A percentile compares a stretch with the other conserved stretches of the same genome.
These are phyloP conservation scores for Ciconia stormi DNA, from an alignment of 2,113 vertebrate species.

Conservation along the genomic window DNA sequence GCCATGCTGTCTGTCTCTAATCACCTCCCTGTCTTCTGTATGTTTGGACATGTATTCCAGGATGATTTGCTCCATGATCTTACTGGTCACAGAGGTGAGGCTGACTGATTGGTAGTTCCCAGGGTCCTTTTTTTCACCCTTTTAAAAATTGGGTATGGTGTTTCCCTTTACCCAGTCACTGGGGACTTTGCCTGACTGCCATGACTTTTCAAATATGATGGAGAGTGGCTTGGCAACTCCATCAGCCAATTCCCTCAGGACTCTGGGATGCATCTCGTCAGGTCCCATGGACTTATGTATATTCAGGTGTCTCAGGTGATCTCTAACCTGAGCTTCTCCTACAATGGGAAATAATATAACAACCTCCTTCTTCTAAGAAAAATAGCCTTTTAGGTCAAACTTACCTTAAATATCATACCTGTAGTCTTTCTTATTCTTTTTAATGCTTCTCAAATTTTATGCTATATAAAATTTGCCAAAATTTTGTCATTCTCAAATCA, in stretches of 20 bases:
- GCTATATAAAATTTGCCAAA: neutral
- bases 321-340: neutral
- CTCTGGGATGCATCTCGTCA: neutral
- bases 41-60: neutral
- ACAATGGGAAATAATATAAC: neutral
- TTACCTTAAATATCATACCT: neutral
- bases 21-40: neutral
- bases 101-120: fast-evolving
- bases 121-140: fast-evolving
- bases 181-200: neutral
- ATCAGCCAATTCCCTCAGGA: neutral
- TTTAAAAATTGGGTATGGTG: neutral
- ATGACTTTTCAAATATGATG: neutral
- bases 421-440: neutral
- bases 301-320: neutral
- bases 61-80: neutral
- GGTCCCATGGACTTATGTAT: neutral
- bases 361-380: neutral
- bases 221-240: neutral
- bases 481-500: neutral
- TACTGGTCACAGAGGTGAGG: neutral
- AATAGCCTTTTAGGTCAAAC: neutral
- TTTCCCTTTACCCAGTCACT: neutral
- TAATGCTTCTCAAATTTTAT: neutral
- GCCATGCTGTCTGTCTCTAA: neutral